Evolutionary conservation across 2,113 vertebrate genomes (phyloP), one percentile per base, ranked within the genome.

Genomic region (Lepus americanus): DNA sequence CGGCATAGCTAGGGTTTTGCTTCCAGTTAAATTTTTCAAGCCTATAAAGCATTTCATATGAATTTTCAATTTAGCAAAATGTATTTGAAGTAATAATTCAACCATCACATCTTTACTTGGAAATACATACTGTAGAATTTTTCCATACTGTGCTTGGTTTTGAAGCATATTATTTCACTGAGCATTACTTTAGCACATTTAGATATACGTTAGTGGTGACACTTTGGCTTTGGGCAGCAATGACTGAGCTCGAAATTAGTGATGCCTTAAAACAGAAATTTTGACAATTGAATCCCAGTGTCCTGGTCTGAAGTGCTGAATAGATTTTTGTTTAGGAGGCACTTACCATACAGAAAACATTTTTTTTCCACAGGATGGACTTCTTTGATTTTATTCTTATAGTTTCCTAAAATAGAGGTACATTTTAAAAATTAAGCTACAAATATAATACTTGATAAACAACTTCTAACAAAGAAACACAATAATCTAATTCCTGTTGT

Each of bases 71-170:
- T 95, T 85, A 92, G 77, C 55, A 76, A 87, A 59, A 77, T 81
- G 59, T 89, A 92, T 81, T 94, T 76, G 73, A 93, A 92, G 73
- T 85, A 94, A 76, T 78, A 97, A 96, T 82, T 97, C 97, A 97
- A 96, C 95, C 95, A 97, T 97, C 94, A 96, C 92, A 97, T 95
- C 86, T 90, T 80, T 90, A 78, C 78, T 96, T 93, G 53, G 36
- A 93, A 93, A 89, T 86, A 67, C 13, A 94, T 91, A 36, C 90
- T 95, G 10, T 80, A 83, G 84, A 96, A 44, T 33, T 95, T 94
- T 97, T 95, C 89, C 86, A 51, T 67, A 49, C 66, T 96, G 39
- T 92, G 25, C 78, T 90, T 94, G 74, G 19, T 95, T 96, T 97
- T 74, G 44, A 89, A 69, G n/a, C 20, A 33, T 84, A 49, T 76